Conservation (phyloP, 2,888 invertebrate species). For the Anoplius nigerrimus region DNA sequence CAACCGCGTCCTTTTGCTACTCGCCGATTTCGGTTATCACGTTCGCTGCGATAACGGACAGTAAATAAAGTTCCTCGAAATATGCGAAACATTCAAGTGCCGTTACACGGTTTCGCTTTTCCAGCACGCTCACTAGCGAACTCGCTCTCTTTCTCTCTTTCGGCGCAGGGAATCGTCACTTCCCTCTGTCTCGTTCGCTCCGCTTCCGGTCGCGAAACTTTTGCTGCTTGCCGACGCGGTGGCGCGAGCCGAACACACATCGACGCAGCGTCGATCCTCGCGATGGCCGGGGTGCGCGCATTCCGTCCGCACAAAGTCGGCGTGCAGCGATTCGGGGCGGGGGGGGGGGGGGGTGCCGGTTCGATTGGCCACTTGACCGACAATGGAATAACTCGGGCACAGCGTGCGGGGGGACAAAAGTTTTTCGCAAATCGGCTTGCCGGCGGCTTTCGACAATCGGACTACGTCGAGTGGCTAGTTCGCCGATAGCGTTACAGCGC, state of each 20-base stretch:
- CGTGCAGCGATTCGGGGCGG: background rate
- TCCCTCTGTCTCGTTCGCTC: background rate
- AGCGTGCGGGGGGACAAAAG: constrained; percentile 17
- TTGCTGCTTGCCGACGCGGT: background rate
- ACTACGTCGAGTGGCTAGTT: background rate
- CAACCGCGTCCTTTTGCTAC: too few relatives aligned
- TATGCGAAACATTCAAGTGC: too few relatives aligned
- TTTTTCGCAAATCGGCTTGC: constrained; percentile 10
- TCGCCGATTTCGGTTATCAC: too few relatives aligned
- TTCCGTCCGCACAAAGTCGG: background rate
- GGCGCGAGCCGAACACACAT: background rate
- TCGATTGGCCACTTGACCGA: constrained; percentile 22
- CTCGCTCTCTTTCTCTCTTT: too few relatives aligned
- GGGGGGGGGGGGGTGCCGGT: constrained; percentile 12
- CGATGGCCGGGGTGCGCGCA: constrained; percentile 9
- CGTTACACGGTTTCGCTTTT: constrained; percentile 1
- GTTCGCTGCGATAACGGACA: too few relatives aligned
- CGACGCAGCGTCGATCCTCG: background rate
- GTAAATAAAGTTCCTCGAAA: too few relatives aligned
- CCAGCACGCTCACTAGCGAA: background rate
- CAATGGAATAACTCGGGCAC: constrained; percentile 21
- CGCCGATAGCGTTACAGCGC: too few relatives aligned
- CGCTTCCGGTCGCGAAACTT: constrained; percentile 2
- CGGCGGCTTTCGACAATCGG: background rate
- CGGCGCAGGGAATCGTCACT: background rate